A percentile compares a stretch with the other conserved stretches of the same genome.
Conservation (phyloP, 2,888 invertebrate genomes). For the Philereme vetulata region DNA sequence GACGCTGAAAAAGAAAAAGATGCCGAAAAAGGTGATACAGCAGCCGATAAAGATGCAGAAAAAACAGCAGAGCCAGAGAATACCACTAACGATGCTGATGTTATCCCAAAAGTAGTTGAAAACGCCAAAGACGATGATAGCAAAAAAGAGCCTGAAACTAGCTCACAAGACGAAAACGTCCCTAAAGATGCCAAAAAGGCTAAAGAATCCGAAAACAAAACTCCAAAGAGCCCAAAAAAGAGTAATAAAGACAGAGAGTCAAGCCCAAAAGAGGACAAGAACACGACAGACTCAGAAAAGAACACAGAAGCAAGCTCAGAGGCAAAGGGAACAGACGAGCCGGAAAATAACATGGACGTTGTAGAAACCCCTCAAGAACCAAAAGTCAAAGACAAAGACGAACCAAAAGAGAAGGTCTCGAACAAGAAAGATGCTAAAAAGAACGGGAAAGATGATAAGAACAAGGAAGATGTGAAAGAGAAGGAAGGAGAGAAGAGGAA, state of each 20-base stretch:
- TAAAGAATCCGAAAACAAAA: constrained; percentile 6
- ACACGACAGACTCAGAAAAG: constrained; percentile 28
- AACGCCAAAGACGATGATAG: constrained; percentile 14
- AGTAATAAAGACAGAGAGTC: constrained; percentile 8
- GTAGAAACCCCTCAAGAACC: constrained; percentile 3
- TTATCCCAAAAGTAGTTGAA: constrained; percentile 9
- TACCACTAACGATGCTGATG: constrained; percentile 10
- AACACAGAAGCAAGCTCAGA: constrained; percentile 16
- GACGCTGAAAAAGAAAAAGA: constrained; percentile 8
- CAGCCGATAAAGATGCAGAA: constrained; percentile 8
- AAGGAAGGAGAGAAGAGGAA: constrained; percentile 42
- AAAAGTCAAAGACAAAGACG: not conserved
- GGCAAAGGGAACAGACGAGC: constrained; percentile 17
- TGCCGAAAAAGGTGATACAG: constrained; percentile 22
- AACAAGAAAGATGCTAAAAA: constrained; percentile 11
- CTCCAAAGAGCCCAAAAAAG: constrained; percentile 12
- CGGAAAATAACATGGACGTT: constrained; percentile 24
- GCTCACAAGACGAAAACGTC: constrained; percentile 8
- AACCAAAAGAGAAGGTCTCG: not conserved
- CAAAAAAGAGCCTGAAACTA: constrained; percentile 18
- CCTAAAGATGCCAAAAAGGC: constrained; percentile 14
- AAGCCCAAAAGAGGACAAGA: constrained; percentile 15
- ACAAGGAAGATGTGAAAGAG: constrained; percentile 5
- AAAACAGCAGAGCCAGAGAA: constrained; percentile 14
- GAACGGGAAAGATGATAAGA: constrained; percentile 14